Evolutionary conservation across 2,113 vertebrate genomes (phyloP), one percentile per base, ranked within the genome.

Genomic region (Pampusana beccarii): DNA sequence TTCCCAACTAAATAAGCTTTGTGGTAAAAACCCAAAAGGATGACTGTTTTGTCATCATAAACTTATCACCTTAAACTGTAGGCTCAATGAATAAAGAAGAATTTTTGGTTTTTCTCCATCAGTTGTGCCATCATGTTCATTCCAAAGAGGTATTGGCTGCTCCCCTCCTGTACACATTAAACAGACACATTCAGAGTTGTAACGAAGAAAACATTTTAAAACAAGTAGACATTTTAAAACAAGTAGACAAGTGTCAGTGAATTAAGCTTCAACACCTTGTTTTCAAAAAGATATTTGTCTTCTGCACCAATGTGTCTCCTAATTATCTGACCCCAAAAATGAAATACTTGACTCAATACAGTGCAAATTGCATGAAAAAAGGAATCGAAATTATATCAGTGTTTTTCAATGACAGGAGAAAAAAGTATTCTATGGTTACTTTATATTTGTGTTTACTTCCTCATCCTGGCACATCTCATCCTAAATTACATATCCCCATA

Each of bases 51-150:
- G 19, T 67, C 33, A 69, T 46, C 5, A 0, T 4, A 87, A 48
- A 58, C 44, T 46, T 46, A 28, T 88, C 98, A 99, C 99, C 99
- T 99, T 99, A 97, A 99, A 99, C 89, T 99, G 98, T 40, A 99
- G 98, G 88, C 99, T 99, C 92, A 99, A 91, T 5, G 99, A 99
- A 64, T 99, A 99, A 11, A 99, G 99, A 46, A 99, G 98, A 95
- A 99, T 99, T 97, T 99, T 99, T 18, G 99, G 99, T 94, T 99
- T 99, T 77, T 99, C 99, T 84, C 99, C 99, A 92, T 99, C 99
- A 18, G 99, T 97, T 29, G 99, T 98, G 58, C 98, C 98, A 94
- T 99, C 99, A 4, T 99, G 98, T 95, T 99, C 99, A 44, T 99
- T 99, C 99, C 99, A 99, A 44, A 99, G 98, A 51, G 99, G 99